These are phyloP conservation scores for Phalloptychus januarius DNA, from an alignment of 2,797 vertebrate species.

Conservation along the genomic window DNA sequence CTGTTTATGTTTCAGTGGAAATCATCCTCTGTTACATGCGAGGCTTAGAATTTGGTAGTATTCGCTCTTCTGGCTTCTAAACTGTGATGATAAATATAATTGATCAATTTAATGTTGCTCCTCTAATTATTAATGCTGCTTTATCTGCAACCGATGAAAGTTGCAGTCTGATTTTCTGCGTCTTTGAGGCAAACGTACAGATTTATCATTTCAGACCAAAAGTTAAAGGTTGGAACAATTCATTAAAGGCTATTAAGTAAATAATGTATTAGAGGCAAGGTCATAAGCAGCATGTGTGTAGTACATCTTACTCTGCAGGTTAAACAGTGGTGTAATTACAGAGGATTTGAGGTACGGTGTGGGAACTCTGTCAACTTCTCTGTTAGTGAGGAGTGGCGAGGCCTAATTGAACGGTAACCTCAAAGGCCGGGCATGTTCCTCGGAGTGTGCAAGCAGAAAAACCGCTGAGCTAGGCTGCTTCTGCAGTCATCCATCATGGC, in stretches of 20 bases:
- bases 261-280: conserved; percentile 77
- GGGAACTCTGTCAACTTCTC: conserved; percentile 69
- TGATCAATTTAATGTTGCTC: conserved; percentile 25
- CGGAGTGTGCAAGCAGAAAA: conserved; percentile 64
- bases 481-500: conserved; percentile 71
- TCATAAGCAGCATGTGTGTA: conserved; percentile 83
- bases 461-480: conserved; percentile 66
- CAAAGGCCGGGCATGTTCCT: conserved; percentile 63
- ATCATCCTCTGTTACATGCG: neutral
- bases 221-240: conserved; percentile 89
- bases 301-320: conserved; percentile 84
- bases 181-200: conserved; percentile 64
- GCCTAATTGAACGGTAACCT: conserved; percentile 78
- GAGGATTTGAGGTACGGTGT: conserved; percentile 69
- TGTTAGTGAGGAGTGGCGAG: conserved; percentile 73
- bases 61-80: neutral
- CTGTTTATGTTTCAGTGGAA: neutral
- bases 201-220: conserved; percentile 84
- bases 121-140: conserved; percentile 72
- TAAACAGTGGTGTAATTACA: conserved; percentile 94
- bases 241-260: conserved; percentile 78
- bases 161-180: conserved; percentile 80
- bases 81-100: conserved; percentile 7
- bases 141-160: conserved; percentile 74
- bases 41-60: neutral